Evolutionary conservation across 2,113 vertebrate genomes (phyloP).

Genomic region (Podarcis cretensis): DNA sequence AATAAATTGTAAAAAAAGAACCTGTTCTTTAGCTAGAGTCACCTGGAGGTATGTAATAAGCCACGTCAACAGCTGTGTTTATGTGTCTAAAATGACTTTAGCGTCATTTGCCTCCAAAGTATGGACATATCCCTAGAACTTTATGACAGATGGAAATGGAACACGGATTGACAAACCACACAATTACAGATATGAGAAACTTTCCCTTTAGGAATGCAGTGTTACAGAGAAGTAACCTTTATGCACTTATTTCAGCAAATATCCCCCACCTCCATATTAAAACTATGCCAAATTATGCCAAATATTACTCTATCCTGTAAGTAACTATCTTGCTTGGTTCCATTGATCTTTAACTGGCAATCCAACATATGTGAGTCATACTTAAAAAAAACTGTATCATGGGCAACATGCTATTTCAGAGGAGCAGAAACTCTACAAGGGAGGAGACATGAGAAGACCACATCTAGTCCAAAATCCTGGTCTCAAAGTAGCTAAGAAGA

Average conservation of each 20-base stretch:
- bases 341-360: neutral
- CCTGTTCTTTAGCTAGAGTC: slow-evolving; percentile 24
- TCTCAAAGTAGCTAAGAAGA: too few relatives aligned
- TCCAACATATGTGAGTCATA: neutral
- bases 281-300: too few relatives aligned
- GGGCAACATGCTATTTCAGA: neutral
- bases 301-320: neutral
- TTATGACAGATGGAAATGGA: slow-evolving; percentile 24
- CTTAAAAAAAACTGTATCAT: neutral
- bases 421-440: neutral
- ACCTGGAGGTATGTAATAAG: slow-evolving; percentile 29
- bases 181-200: neutral
- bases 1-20: slow-evolving; percentile 26
- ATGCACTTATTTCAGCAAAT: neutral
- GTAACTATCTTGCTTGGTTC: neutral
- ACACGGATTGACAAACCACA: neutral
- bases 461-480: too few relatives aligned
- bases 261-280: neutral
- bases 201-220: neutral
- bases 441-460: neutral
- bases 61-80: slow-evolving; percentile 49
- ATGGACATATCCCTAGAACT: neutral
- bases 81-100: slow-evolving; percentile 38
- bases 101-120: slow-evolving; percentile 31
- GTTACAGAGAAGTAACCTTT: slow-evolving; percentile 5